Conservation (phyloP, 2,888 invertebrate species). For the Apantesis nais region DNA sequence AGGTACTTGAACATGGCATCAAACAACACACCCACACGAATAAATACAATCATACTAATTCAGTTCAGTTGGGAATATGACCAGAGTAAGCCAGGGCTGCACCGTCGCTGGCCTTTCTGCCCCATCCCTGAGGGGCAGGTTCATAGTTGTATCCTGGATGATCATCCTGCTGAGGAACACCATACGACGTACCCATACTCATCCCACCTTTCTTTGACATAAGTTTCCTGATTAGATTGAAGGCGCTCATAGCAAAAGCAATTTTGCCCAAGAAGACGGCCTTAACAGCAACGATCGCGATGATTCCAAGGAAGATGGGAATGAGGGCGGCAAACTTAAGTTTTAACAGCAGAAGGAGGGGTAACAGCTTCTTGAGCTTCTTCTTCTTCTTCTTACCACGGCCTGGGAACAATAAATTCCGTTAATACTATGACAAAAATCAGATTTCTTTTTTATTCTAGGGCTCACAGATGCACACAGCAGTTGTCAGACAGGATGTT, state of each 20-base stretch:
- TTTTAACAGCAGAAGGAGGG: conserved; percentile 91
- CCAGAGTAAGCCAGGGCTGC: conserved; percentile 89
- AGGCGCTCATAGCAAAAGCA: conserved; percentile 91
- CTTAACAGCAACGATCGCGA: conserved; percentile 93
- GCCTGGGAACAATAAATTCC: conserved; percentile 69
- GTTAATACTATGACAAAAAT: background rate
- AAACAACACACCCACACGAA: conserved; percentile 54
- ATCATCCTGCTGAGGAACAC: conserved; percentile 86
- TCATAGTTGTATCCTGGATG: conserved; percentile 84
- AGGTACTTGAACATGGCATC: conserved; percentile 75
- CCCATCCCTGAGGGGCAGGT: conserved; percentile 86
- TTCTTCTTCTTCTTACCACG: conserved; percentile 91
- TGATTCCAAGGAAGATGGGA: conserved; percentile 90
- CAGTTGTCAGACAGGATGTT: background rate
- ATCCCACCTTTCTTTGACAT: conserved; percentile 80
- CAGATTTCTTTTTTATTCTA: background rate
- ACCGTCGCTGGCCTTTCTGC: conserved; percentile 88
- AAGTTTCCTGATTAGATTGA: conserved; percentile 88
- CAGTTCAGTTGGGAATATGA: conserved; percentile 63
- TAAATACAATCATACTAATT: conserved; percentile 58
- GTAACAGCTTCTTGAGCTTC: conserved; percentile 91
- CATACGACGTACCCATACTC: conserved; percentile 85
- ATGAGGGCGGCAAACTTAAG: conserved; percentile 91
- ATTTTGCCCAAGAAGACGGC: conserved; percentile 94
- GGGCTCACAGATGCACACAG: background rate